Conservation (phyloP, 2,797 vertebrate species). For the Peromyscus nudipes region DNA sequence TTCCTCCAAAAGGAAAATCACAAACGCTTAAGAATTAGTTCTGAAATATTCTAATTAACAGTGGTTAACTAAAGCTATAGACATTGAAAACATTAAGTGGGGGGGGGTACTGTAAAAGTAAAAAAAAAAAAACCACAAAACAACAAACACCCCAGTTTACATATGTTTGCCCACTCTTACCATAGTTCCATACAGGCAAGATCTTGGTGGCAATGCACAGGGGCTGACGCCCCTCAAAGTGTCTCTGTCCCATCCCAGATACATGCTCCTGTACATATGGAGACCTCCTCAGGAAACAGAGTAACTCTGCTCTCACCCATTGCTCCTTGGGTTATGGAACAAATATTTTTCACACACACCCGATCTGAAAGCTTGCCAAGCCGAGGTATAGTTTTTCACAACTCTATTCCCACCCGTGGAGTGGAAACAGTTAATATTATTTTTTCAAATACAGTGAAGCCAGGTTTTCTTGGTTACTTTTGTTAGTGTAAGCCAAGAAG, state of each 20-base stretch:
- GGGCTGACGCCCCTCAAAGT: neutral
- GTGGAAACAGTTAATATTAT: conserved; percentile 61
- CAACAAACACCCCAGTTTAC: neutral
- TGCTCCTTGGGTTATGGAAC: neutral
- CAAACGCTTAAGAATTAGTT: neutral
- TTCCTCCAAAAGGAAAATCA: neutral
- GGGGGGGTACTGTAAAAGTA: neutral
- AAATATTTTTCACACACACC: conserved; percentile 9
- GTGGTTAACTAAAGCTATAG: neutral
- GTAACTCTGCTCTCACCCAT: neutral
- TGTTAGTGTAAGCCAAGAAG: conserved; percentile 39
- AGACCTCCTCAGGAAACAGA: neutral
- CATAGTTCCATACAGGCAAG: neutral
- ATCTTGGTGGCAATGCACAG: neutral
- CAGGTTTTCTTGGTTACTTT: conserved; percentile 56
- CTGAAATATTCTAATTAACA: neutral
- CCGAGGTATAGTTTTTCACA: conserved; percentile 40
- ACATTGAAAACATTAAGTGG: neutral
- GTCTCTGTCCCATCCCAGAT: neutral
- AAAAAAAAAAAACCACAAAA: neutral
- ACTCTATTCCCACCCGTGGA: neutral
- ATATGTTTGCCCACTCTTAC: neutral
- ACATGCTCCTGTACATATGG: neutral
- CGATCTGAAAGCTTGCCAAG: conserved; percentile 55
- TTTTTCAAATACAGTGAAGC: conserved; percentile 65